Conservation (phyloP, 2,888 invertebrate species). For the Cyrtodaria siliqua region DNA sequence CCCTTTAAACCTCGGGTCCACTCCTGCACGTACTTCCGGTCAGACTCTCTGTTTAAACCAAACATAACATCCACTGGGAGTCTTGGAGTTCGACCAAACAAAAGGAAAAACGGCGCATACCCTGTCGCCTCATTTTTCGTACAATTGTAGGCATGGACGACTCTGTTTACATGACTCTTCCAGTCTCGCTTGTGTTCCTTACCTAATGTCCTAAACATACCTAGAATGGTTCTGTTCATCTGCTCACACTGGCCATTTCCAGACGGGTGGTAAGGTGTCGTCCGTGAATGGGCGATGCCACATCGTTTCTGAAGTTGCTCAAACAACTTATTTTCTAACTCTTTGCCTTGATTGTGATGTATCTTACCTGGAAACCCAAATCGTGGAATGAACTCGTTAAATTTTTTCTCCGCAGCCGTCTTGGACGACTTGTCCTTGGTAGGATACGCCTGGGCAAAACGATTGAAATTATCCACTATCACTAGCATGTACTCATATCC, state of each 20-base stretch:
- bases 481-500: constrained; percentile 61
- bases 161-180: constrained; percentile 47
- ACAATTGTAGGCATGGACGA: constrained; percentile 64
- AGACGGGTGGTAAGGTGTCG: constrained; percentile 62
- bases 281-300: constrained; percentile 47
- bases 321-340: constrained; percentile 64
- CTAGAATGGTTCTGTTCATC: constrained; percentile 56
- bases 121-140: constrained; percentile 51
- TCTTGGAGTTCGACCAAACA: constrained; percentile 46
- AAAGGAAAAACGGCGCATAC: constrained; percentile 48
- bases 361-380: constrained; percentile 57
- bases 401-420: constrained; percentile 54
- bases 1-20: constrained; percentile 38
- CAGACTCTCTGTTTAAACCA: constrained; percentile 13
- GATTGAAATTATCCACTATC: constrained; percentile 56
- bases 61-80: constrained; percentile 47
- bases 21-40: constrained; percentile 20
- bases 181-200: constrained; percentile 41
- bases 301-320: constrained; percentile 41
- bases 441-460: too few species aligned
- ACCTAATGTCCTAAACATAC: constrained; percentile 49
- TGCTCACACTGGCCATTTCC: constrained; percentile 52
- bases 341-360: constrained; percentile 61
- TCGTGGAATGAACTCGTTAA: constrained; percentile 50
- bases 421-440: constrained; percentile 46